A percentile compares a stretch with the other conserved stretches of the same genome.
phyloP scores from a whole-genome alignment of 2,113 vertebrate species.

The Henicopernis longicauda region DNA sequence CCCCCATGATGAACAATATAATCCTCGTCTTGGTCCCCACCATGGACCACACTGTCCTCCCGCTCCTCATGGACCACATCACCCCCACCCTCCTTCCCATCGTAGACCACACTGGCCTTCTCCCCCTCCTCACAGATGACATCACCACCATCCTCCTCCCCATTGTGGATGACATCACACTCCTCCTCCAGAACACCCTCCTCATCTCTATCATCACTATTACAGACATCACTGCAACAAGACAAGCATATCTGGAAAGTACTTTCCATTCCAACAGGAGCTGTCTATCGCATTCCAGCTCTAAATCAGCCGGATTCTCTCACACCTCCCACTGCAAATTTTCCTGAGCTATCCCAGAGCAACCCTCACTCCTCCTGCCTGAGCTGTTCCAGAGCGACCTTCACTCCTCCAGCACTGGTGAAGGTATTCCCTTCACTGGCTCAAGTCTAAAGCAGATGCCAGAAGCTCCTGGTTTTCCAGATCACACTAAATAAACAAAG shows the following conservation, averaged over 20 bases:
- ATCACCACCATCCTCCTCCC: not conserved
- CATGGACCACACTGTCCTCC: not conserved
- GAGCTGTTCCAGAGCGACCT: not conserved
- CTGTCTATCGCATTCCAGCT: slow-evolving; percentile 48
- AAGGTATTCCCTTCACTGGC: not conserved
- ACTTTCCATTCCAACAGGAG: not conserved
- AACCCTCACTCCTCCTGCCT: not conserved
- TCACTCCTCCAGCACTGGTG: not conserved
- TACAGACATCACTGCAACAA: not conserved
- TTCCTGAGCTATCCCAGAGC: not conserved
- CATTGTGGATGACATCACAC: not conserved
- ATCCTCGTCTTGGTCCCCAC: not conserved
- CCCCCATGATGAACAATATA: not conserved
- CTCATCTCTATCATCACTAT: not conserved
- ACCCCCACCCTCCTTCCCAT: not conserved
- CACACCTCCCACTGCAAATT: slow-evolving; percentile 51
- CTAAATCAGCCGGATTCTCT: slow-evolving; percentile 49
- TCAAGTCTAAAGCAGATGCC: not conserved
- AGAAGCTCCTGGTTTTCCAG: slow-evolving; percentile 35
- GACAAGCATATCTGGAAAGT: not conserved
- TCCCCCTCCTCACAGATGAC: not conserved
- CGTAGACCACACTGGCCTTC: not conserved
- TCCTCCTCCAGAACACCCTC: not conserved
- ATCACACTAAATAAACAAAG: not conserved
- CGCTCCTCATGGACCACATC: not conserved